A percentile compares a stretch with the other conserved stretches of the same genome.
Evolutionary conservation across 2,888 invertebrate genomes (phyloP).

Genomic region (Campoplex capitator): DNA sequence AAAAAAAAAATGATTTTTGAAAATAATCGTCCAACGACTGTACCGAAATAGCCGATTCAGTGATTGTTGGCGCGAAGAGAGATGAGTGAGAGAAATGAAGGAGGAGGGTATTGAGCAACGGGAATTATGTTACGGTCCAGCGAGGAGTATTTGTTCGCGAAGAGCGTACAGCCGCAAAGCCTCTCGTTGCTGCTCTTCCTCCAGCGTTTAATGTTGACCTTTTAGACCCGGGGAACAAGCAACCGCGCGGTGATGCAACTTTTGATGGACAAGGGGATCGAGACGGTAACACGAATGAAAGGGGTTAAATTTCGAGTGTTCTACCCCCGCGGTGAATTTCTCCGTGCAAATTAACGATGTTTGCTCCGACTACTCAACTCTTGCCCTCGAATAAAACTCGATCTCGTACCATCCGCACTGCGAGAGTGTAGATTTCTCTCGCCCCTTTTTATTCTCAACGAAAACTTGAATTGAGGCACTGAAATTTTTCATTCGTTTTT

Average conservation of each 20-base stretch:
- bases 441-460: constrained; percentile 10
- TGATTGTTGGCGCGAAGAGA: not conserved
- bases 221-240: constrained; percentile 78
- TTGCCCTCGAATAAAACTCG: constrained; percentile 70
- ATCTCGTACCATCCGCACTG: constrained; percentile 25
- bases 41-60: not conserved
- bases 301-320: constrained; percentile 46
- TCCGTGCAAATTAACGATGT: constrained; percentile 84
- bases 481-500: constrained; percentile 11
- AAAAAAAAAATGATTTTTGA: too few species aligned
- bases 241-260: constrained; percentile 58
- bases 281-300: constrained; percentile 21
- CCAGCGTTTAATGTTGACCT: constrained; percentile 82
- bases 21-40: constrained; percentile 61
- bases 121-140: constrained; percentile 80
- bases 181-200: constrained; percentile 74
- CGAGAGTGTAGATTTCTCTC: constrained; percentile 45
- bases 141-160: constrained; percentile 81
- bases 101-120: constrained; percentile 45
- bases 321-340: constrained; percentile 70
- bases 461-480: not conserved
- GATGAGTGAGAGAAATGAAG: constrained; percentile 28
- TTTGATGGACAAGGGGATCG: constrained; percentile 43
- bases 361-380: constrained; percentile 79
- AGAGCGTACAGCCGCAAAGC: constrained; percentile 66